A percentile compares a stretch with the other conserved stretches of the same genome.
These are phyloP conservation scores for Caenorhabditis plicata DNA, from an alignment of 2,888 invertebrate genomes.

Conservation along the genomic window DNA sequence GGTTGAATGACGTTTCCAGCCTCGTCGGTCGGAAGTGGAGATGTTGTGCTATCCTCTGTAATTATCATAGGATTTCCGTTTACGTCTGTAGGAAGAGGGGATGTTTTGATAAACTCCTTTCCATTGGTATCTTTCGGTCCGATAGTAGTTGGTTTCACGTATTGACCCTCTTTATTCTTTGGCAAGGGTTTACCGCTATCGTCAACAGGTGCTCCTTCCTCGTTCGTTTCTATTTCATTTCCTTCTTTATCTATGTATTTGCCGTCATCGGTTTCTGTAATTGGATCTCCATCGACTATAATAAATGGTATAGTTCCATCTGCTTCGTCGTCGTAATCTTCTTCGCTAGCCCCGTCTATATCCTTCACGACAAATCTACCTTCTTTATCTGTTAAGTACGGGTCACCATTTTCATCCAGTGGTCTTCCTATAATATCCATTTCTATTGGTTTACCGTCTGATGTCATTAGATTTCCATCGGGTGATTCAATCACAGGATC, in stretches of 20 bases:
- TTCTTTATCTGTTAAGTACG: slow-evolving; percentile 27
- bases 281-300: slow-evolving; percentile 35
- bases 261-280: slow-evolving; percentile 41
- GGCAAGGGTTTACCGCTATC: slow-evolving; percentile 37
- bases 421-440: slow-evolving; percentile 31
- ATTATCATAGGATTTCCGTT: slow-evolving; percentile 19
- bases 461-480: slow-evolving; percentile 25
- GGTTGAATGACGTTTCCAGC: slow-evolving; percentile 26
- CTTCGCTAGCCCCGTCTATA: slow-evolving; percentile 9
- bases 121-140: slow-evolving; percentile 14
- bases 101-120: no score
- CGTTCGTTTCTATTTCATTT: slow-evolving; percentile 28
- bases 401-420: slow-evolving; percentile 40
- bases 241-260: slow-evolving; percentile 34
- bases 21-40: slow-evolving; percentile 30
- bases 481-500: slow-evolving; percentile 16
- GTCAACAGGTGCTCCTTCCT: slow-evolving; percentile 33
- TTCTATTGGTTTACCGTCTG: slow-evolving; percentile 25
- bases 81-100: slow-evolving; percentile 36
- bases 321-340: slow-evolving; percentile 25
- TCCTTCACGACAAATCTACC: slow-evolving; percentile 31
- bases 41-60: slow-evolving; percentile 19
- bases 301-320: slow-evolving; percentile 15
- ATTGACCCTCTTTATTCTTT: slow-evolving; percentile 35
- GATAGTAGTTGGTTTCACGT: slow-evolving; percentile 16